Percentiles rank a stretch among this genome's conserved stretches.
Conservation (phyloP, 2,797 vertebrate genomes). For the Sebastes goodei region DNA sequence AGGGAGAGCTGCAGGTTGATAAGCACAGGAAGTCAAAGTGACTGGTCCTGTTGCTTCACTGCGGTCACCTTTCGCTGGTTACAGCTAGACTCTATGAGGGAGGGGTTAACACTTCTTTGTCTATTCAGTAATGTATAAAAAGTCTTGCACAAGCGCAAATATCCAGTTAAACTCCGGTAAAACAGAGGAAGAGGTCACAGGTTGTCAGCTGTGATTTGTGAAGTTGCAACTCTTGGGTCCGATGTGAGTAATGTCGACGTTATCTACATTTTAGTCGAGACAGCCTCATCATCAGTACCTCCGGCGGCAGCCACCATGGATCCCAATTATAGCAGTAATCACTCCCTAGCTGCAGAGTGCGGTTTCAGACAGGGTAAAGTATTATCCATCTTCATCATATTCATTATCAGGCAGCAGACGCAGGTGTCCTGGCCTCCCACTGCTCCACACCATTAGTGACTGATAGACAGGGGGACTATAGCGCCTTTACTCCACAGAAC, state of each 20-base stretch:
- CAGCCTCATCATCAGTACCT: constrained; percentile 52
- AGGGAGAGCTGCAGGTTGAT: not conserved
- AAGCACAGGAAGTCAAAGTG: constrained; percentile 5
- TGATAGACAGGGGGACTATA: constrained; percentile 63
- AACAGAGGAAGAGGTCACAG: constrained; percentile 12
- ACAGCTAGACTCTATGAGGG: not conserved
- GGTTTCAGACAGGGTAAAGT: constrained; percentile 64
- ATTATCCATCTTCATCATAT: constrained; percentile 82
- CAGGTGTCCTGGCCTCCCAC: constrained; percentile 75
- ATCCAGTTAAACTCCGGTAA: not conserved
- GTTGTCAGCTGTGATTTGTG: constrained; percentile 43
- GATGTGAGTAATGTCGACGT: constrained; percentile 58
- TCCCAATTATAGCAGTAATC: constrained; percentile 74
- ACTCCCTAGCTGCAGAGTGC: constrained; percentile 63
- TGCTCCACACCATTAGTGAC: constrained; percentile 75
- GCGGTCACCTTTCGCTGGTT: not conserved
- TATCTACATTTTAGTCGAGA: constrained; percentile 56
- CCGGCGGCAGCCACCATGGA: constrained; percentile 52
- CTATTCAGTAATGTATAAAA: not conserved
- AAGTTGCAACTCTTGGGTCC: constrained; percentile 31
- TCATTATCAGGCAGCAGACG: constrained; percentile 77
- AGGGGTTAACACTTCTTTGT: not conserved
- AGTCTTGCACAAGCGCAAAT: not conserved
- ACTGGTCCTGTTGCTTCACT: constrained; percentile 9
- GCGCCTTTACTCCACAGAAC: constrained; percentile 28